Percentiles rank a stretch among this genome's conserved stretches.
phyloP scores from a whole-genome alignment of 2,113 vertebrate species.

The Potamarius usumacintae region DNA sequence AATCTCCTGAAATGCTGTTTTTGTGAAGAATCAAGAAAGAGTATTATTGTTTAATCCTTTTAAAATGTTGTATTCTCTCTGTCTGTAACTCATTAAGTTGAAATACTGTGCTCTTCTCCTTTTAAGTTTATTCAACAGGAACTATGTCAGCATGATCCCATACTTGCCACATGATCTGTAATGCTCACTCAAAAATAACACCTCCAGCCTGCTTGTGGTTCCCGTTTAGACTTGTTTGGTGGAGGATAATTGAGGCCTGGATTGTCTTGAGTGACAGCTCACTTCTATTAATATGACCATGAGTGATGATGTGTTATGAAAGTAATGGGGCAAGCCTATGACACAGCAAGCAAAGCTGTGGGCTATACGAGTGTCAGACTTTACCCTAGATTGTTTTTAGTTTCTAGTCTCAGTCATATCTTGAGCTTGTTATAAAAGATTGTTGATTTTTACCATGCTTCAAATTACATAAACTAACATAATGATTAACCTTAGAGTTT shows the following conservation, averaged over 20 bases:
- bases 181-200: slow-evolving; percentile 40
- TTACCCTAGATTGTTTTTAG: neutral
- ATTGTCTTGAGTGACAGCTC: slow-evolving; percentile 21
- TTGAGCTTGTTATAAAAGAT: neutral
- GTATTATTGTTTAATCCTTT: neutral
- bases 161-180: slow-evolving; percentile 21
- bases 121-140: slow-evolving; percentile 16
- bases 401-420: neutral
- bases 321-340: slow-evolving; percentile 4
- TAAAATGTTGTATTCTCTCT: neutral
- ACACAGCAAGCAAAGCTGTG: slow-evolving; percentile 3
- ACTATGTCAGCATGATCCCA: slow-evolving; percentile 24
- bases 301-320: slow-evolving; percentile 43
- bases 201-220: slow-evolving; percentile 27
- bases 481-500: neutral
- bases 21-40: neutral
- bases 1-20: neutral
- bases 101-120: neutral
- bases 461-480: neutral
- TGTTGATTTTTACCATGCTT: neutral
- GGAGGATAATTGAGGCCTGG: slow-evolving; percentile 27
- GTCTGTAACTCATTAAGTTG: neutral
- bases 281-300: slow-evolving; percentile 45
- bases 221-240: slow-evolving; percentile 22
- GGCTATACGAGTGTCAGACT: neutral